Percentiles rank a stretch among this genome's conserved stretches.
Conservation (phyloP, 2,888 invertebrate species). For the Ophion ventricosus region DNA sequence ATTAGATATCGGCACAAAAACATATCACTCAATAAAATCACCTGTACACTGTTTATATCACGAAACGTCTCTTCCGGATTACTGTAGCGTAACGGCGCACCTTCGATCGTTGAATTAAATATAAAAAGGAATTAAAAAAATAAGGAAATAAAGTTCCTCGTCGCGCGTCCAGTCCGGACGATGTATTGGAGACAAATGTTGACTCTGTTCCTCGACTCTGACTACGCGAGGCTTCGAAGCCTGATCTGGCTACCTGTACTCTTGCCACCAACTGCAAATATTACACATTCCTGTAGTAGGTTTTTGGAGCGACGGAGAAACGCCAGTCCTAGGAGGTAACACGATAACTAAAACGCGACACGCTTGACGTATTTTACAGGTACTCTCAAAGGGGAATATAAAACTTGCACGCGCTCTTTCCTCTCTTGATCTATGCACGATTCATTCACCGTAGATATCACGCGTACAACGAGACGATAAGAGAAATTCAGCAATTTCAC, state of each 20-base stretch:
- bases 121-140: not conserved
- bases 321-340: conserved; percentile 3
- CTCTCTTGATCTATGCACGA: not conserved
- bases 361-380: conserved; percentile 10
- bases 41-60: conserved; percentile 7
- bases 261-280: conserved; percentile 9
- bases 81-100: not conserved
- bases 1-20: not conserved
- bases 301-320: conserved; percentile 2
- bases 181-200: conserved; percentile 23
- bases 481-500: conserved; percentile 52
- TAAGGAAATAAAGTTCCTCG: not conserved
- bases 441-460: conserved; percentile 11
- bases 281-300: conserved; percentile 3
- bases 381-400: not conserved
- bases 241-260: not conserved
- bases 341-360: not conserved
- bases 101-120: not conserved
- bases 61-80: not conserved
- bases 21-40: conserved; percentile 18
- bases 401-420: not conserved
- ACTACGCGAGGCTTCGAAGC: conserved; percentile 9
- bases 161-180: conserved; percentile 16
- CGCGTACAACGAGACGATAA: conserved; percentile 22
- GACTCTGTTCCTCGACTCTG: conserved; percentile 27